Base-by-base conservation (phyloP, 2,888 invertebrate genomes). In the Ormyrus pomaceus region DNA sequence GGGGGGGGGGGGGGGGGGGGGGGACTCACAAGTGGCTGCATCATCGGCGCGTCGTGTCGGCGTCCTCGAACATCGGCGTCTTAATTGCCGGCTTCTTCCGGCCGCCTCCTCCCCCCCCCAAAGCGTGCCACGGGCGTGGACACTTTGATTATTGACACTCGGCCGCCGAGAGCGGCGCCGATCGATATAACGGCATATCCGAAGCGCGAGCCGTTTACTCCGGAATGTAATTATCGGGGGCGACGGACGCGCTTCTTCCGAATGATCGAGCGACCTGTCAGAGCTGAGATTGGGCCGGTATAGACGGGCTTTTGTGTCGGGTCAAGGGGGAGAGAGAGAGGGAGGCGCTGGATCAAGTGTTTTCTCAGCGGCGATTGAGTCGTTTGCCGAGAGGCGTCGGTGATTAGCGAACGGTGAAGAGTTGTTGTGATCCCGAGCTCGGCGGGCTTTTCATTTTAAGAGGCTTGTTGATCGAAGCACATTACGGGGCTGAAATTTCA, bases 91-190 rank as follows among this genome's bases (percentile, higher is more conserved):
- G 70, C 55, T 58, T 58, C n/a, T 6, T 62, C 66, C 46, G 48
- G 7, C 34, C 11, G 19, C 45, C 13, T 19, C 19, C 64, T 2
- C 34, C 19, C 64, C 19, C 64, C 58, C 45, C 58, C 50, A 51
- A 58, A 19, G 50, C 62, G 51, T 72, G 46, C 58, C 58, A 19
- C 55, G 6, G 10, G 69, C 59, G 58, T 51, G 69, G 62, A 77
- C 61, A 64, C 69, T 77, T 77, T 77, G 77, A 77, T 77, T 77
- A 70, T 77, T 77, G 77, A 77, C 70, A 77, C 69, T 69, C 45
- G 13, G 13, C n/a, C 9, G 56, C 6, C 6, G 11, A 2, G 11
- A 2, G 3, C 34, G 34, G 34, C 34, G 34, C 34, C 34, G 34
- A 34, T 34, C 34, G 34, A 34, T 34, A 34, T 34, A 34, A 34